These are phyloP conservation scores for Salpingus planirostris DNA, from an alignment of 2,888 invertebrate species.

Conservation along the genomic window DNA sequence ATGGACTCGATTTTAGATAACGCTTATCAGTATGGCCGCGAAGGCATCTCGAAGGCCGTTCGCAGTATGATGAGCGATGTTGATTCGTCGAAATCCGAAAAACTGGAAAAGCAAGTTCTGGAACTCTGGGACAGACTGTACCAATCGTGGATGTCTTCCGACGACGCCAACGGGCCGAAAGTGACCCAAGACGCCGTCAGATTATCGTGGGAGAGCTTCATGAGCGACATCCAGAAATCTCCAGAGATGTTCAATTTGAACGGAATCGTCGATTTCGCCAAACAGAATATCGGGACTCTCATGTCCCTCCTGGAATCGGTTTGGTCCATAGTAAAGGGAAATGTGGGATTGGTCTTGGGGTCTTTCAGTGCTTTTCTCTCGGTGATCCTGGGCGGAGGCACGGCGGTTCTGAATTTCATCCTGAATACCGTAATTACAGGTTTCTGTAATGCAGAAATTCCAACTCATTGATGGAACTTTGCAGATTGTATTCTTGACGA, in stretches of 20 bases:
- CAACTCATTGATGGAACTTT: no score
- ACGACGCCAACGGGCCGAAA: constrained; percentile 56
- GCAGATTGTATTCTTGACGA: constrained; percentile 97
- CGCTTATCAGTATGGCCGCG: constrained; percentile 86
- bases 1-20: constrained; percentile 87
- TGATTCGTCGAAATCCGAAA: constrained; percentile 68
- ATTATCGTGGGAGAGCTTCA: constrained; percentile 61
- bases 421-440: constrained; percentile 72
- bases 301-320: constrained; percentile 77
- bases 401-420: constrained; percentile 81
- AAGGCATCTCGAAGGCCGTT: constrained; percentile 82
- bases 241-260: constrained; percentile 62
- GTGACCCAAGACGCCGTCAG: constrained; percentile 66
- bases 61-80: constrained; percentile 71
- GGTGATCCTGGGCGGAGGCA: constrained; percentile 77
- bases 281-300: constrained; percentile 84
- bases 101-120: constrained; percentile 79
- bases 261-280: constrained; percentile 70
- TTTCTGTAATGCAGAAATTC: background rate
- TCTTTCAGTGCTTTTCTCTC: constrained; percentile 82
- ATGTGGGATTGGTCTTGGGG: constrained; percentile 76
- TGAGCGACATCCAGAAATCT: constrained; percentile 64
- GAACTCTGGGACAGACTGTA: constrained; percentile 92
- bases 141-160: constrained; percentile 80
- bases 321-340: constrained; percentile 88